These are phyloP conservation scores for Acanthaster planci DNA, from an alignment of 35 echinoderm and acorn worm species.

Conservation along the genomic window DNA sequence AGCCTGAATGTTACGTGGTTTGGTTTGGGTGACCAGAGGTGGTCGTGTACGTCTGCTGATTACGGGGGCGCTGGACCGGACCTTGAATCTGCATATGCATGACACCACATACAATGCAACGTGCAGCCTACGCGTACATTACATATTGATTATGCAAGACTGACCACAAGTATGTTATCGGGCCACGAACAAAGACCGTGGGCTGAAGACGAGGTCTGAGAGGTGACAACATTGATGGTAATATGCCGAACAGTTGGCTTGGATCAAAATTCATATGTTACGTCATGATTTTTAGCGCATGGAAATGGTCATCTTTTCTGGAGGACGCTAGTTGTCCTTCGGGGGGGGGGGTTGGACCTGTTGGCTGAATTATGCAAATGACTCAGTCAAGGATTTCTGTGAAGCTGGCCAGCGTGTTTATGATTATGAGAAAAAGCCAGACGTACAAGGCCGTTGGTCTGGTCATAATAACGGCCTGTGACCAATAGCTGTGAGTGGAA, in stretches of 20 bases:
- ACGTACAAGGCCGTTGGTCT: background rate
- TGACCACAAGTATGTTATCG: background rate
- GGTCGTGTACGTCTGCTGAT: too few species aligned
- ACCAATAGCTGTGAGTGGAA: too few species aligned
- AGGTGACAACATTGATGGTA: background rate
- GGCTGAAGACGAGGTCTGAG: too few species aligned
- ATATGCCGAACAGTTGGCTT: background rate
- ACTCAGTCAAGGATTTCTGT: background rate
- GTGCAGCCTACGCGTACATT: background rate
- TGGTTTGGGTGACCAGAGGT: too few species aligned
- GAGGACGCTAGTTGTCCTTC: background rate
- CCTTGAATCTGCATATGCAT: conserved; percentile 13
- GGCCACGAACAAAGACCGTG: too few species aligned
- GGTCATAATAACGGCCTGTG: too few species aligned
- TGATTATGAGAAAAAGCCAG: conserved; percentile 5
- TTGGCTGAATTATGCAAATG: conserved; percentile 1
- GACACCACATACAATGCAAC: background rate
- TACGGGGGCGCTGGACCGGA: background rate
- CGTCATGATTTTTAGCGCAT: conserved; percentile 5
- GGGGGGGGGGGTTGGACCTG: too few species aligned
- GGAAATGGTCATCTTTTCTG: background rate
- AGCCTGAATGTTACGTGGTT: background rate
- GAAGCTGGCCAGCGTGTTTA: background rate
- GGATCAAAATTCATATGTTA: background rate
- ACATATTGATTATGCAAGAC: conserved; percentile 31